Base-by-base conservation (phyloP, 2,888 invertebrate genomes). In the Caenorhabditis drosophilae region DNA sequence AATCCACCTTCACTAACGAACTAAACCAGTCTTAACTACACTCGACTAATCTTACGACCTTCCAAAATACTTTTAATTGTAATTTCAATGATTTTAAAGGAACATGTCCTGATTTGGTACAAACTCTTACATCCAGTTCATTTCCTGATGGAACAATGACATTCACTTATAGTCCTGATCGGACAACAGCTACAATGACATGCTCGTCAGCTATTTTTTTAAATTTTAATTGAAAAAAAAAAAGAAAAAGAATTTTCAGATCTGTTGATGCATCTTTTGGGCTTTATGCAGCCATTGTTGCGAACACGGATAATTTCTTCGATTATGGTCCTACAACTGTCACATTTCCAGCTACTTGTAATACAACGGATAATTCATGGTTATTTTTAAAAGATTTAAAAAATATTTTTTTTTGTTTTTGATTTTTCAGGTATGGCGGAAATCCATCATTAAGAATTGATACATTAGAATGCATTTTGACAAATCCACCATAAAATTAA, bases 211-310 rank as follows among this genome's bases (percentile, higher is more conserved):
- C n/a, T n/a, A n/a, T n/a, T n/a, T n/a, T n/a, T n/a, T n/a, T n/a
- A n/a, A n/a, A n/a, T n/a, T n/a, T n/a, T n/a, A n/a, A n/a, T n/a
- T n/a, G n/a, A n/a, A n/a, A n/a, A n/a, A 44, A 15, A 16, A 6
- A 9, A 15, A 20, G 15, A 15, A 12, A 16, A 27, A 7, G 6
- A 7, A 41, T 36, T 54, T 68, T 38, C 61, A 71, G 71, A 11
- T 36, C 52, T n/a, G 20, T 53, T 7, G 68, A 68, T 47, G 11
- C 62, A 1, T 48, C 64, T 1, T 27, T 50, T 16, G 59, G 58
- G 15, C 51, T 75, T 1, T 53, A 62, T 35, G 75, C 73, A 0
- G 74, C 64, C 4, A 75, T 76, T 27, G 69, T 76, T 0, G 75
- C 61, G 16, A 75, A 76, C 44, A 23, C 25, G 2, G 51, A 50